Percentiles rank a stretch among this genome's conserved stretches.
These are phyloP conservation scores for Xanthorhoe designata DNA, from an alignment of 2,888 invertebrate genomes.

Conservation along the genomic window DNA sequence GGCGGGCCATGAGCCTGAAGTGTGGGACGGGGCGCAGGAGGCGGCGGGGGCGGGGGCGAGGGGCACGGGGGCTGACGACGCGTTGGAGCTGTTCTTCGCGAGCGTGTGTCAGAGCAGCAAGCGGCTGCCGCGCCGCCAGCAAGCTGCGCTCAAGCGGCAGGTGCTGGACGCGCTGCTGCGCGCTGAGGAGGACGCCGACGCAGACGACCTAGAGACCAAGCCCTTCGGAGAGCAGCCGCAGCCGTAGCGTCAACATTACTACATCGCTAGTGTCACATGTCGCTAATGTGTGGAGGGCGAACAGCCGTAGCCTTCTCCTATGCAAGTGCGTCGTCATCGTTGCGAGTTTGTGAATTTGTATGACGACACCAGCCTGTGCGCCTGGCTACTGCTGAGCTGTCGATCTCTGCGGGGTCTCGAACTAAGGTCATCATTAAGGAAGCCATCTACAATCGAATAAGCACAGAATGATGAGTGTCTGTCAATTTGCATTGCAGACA, in stretches of 20 bases:
- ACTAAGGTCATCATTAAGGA: too few species aligned
- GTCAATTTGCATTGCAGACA: too few species aligned
- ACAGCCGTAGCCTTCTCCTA: too few species aligned
- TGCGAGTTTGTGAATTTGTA: too few species aligned
- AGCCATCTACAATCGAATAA: too few species aligned
- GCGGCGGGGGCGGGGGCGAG: constrained; percentile 52
- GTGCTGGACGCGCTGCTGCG: constrained; percentile 71
- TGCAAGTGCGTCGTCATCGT: too few species aligned
- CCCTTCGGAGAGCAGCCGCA: constrained; percentile 14
- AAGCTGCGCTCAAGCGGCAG: constrained; percentile 66
- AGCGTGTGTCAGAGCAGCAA: constrained; percentile 77
- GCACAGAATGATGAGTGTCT: too few species aligned
- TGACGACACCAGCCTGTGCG: too few species aligned
- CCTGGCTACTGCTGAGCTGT: too few species aligned
- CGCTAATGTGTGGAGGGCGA: too few species aligned
- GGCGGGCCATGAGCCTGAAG: constrained; percentile 47
- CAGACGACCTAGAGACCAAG: constrained; percentile 38
- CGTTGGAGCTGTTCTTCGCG: constrained; percentile 77
- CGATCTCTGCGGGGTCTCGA: too few species aligned
- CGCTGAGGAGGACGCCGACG: constrained; percentile 69
- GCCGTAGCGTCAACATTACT: background rate
- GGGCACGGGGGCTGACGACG: constrained; percentile 53
- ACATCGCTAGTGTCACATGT: too few species aligned
- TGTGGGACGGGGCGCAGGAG: background rate
- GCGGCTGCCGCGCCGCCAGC: constrained; percentile 64